These are phyloP conservation scores for Benitochromis conjunctus DNA, from an alignment of 2,113 vertebrate species.

Conservation along the genomic window DNA sequence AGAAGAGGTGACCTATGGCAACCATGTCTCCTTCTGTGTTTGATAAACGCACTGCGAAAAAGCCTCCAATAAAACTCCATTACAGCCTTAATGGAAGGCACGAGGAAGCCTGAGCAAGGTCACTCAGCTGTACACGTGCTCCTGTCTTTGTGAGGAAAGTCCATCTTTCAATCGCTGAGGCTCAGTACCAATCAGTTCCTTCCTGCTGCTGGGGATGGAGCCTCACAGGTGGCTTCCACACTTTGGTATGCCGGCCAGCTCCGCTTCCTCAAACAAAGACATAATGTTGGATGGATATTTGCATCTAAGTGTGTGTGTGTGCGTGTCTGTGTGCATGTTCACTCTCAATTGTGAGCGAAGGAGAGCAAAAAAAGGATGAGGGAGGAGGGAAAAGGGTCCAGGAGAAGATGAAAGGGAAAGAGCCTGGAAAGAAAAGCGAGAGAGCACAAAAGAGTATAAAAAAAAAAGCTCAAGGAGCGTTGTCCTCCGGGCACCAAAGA, in stretches of 20 bases:
- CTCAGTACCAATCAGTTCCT: neutral
- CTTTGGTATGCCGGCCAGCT: slow-evolving; percentile 1
- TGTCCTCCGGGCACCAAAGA: slow-evolving; percentile 39
- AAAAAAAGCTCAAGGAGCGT: neutral
- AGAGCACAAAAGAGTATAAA: slow-evolving; percentile 27
- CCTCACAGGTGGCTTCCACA: slow-evolving; percentile 4
- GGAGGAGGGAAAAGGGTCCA: slow-evolving; percentile 7
- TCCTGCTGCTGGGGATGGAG: neutral
- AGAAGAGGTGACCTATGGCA: neutral
- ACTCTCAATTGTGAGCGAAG: neutral
- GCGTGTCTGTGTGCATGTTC: neutral
- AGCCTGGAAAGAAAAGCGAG: slow-evolving; percentile 9
- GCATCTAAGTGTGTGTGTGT: neutral
- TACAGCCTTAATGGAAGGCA: neutral
- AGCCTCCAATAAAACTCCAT: neutral
- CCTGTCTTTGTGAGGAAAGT: neutral
- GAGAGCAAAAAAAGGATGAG: neutral
- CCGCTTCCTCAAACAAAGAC: slow-evolving; percentile 23
- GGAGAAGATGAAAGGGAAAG: slow-evolving; percentile 35
- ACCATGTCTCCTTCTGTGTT: neutral
- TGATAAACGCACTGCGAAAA: neutral
- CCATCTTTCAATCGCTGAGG: neutral
- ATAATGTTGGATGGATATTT: slow-evolving; percentile 17
- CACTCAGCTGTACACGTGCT: neutral
- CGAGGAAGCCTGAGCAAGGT: neutral